Conservation (phyloP, 2,797 vertebrate genomes). For the Ataeniobius toweri region DNA sequence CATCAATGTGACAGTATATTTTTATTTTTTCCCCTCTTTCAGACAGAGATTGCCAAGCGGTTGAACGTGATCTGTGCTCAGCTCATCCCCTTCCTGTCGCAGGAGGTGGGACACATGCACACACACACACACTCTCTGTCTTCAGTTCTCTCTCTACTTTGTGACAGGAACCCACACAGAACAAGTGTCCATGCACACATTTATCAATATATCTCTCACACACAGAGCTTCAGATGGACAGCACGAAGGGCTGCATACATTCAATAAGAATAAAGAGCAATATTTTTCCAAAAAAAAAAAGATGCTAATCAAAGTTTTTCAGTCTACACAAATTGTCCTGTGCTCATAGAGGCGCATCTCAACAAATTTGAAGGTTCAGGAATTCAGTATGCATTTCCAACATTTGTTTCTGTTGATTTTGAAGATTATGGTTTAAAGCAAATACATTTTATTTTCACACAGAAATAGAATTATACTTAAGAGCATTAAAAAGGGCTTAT, state of each 20-base stretch:
- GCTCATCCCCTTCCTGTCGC: constrained; percentile 85
- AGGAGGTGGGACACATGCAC: constrained; percentile 79
- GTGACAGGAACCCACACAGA: constrained; percentile 44
- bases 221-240: constrained; percentile 40
- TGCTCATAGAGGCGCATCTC: neutral
- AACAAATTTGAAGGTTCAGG: neutral
- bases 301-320: neutral
- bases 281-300: neutral
- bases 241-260: constrained; percentile 22
- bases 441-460: neutral
- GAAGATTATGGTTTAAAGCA: neutral
- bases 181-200: constrained; percentile 30
- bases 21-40: constrained; percentile 24
- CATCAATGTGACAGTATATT: constrained; percentile 64
- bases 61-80: constrained; percentile 87
- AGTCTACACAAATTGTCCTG: neutral
- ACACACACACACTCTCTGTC: constrained; percentile 32
- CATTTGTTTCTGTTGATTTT: neutral
- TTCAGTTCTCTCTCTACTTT: constrained; percentile 36
- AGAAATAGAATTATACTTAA: neutral
- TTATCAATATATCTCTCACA: constrained; percentile 23
- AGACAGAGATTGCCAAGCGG: constrained; percentile 90
- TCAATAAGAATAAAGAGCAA: constrained; percentile 3
- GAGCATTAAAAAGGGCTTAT: neutral
- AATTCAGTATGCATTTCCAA: neutral